Evolutionary conservation across 1,140 invertebrate species (phyloP).

Genomic region (Mamestra configurata): DNA sequence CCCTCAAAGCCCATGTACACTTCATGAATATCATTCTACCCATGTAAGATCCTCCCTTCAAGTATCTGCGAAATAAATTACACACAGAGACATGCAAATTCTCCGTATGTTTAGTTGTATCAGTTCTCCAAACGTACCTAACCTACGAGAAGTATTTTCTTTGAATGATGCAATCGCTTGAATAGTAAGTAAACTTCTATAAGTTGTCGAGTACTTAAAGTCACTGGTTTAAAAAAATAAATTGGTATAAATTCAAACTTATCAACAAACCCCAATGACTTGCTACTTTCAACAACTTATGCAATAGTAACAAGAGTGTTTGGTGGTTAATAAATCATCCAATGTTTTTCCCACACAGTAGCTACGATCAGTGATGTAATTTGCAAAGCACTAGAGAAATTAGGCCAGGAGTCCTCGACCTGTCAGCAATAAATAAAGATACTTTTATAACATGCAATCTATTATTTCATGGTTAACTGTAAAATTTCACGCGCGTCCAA

Average conservation of each 20-base stretch:
- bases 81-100: background rate
- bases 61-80: background rate
- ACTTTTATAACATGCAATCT: background rate
- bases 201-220: background rate
- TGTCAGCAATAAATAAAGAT: background rate
- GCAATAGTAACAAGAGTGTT: too few relatives aligned
- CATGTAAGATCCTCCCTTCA: background rate
- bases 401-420: too few relatives aligned
- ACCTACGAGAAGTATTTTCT: background rate
- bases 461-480: background rate
- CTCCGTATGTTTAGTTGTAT: background rate
- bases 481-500: slow-evolving; percentile 6
- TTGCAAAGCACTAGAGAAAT: too few relatives aligned
- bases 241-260: too few relatives aligned
- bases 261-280: too few relatives aligned
- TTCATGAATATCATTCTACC: background rate
- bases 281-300: too few relatives aligned
- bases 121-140: too few relatives aligned
- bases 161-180: background rate
- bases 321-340: too few relatives aligned
- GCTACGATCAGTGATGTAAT: too few relatives aligned
- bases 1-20: background rate
- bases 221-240: background rate
- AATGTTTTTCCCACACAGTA: too few relatives aligned
- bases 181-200: slow-evolving; percentile 9